A percentile compares a stretch with the other conserved stretches of the same genome.
phyloP scores from a whole-genome alignment of 2,888 invertebrate species.

The Smittia aterrima region DNA sequence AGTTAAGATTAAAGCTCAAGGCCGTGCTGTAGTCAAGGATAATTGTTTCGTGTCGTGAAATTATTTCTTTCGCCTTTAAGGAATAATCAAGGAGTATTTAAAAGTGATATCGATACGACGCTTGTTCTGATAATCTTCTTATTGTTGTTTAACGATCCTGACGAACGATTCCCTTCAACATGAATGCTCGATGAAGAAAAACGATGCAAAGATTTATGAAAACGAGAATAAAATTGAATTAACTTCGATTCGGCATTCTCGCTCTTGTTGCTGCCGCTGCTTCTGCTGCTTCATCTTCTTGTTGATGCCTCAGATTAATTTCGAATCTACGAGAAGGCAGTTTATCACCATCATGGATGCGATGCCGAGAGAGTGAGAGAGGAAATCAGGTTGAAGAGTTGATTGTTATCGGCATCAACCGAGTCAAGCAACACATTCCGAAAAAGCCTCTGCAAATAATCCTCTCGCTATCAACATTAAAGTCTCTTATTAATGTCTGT shows the following conservation, averaged over 20 bases:
- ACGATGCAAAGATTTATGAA: conserved; percentile 11
- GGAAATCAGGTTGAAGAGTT: not conserved
- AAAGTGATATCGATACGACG: no score
- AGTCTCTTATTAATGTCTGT: not conserved
- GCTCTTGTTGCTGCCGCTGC: not conserved
- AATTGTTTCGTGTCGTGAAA: conserved; percentile 8
- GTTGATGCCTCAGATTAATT: no score
- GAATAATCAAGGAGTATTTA: no score
- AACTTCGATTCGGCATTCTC: not conserved
- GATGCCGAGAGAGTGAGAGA: no score
- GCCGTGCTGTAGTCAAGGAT: not conserved
- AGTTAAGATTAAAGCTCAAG: conserved; percentile 12
- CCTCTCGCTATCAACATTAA: not conserved
- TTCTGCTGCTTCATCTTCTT: not conserved
- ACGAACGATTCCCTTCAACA: no score
- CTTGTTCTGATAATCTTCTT: no score
- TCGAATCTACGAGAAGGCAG: not conserved
- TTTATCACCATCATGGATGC: not conserved
- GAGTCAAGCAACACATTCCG: not conserved
- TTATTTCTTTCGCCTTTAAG: not conserved
- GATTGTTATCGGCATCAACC: conserved; percentile 9
- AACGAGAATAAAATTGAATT: conserved; percentile 2
- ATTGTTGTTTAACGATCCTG: no score
- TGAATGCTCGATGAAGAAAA: not conserved
- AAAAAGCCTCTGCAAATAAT: not conserved